A percentile compares a stretch with the other conserved stretches of the same genome.
Evolutionary conservation across 2,888 invertebrate species (phyloP).

Genomic region (Drosophila flavopinicola): DNA sequence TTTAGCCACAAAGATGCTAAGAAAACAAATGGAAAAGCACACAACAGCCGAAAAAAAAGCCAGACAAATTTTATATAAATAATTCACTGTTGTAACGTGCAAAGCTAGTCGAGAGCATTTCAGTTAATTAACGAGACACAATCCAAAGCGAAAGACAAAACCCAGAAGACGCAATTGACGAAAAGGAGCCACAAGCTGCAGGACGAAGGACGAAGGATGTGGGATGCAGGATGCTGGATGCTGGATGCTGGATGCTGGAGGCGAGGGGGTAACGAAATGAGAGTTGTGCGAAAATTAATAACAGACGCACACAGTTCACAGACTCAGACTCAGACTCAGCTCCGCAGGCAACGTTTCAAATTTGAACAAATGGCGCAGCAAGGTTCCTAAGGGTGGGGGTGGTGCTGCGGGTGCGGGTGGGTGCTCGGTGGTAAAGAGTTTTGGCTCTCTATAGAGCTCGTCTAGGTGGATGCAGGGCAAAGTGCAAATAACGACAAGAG

Average conservation of each 20-base stretch:
- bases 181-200: constrained; percentile 31
- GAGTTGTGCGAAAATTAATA: constrained; percentile 71
- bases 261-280: background rate
- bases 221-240: too few relatives aligned
- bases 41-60: constrained; percentile 46
- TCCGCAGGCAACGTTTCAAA: constrained; percentile 50
- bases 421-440: constrained; percentile 63
- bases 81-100: constrained; percentile 82
- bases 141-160: constrained; percentile 47
- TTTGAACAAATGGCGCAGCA: constrained; percentile 65
- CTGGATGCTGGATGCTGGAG: too few relatives aligned
- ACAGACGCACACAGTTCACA: constrained; percentile 59
- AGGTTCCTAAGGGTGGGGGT: constrained; percentile 21
- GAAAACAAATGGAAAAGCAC: too few relatives aligned
- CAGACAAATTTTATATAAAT: constrained; percentile 82
- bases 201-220: background rate
- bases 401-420: background rate
- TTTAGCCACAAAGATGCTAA: constrained; percentile 38
- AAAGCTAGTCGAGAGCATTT: constrained; percentile 78
- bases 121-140: constrained; percentile 82
- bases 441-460: constrained; percentile 29
- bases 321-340: constrained; percentile 33
- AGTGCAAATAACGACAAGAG: constrained; percentile 73
- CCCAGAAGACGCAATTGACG: constrained; percentile 70
- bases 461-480: constrained; percentile 55